phyloP scores from a whole-genome alignment of 2,888 invertebrate species.

The Belgica antarctica region DNA sequence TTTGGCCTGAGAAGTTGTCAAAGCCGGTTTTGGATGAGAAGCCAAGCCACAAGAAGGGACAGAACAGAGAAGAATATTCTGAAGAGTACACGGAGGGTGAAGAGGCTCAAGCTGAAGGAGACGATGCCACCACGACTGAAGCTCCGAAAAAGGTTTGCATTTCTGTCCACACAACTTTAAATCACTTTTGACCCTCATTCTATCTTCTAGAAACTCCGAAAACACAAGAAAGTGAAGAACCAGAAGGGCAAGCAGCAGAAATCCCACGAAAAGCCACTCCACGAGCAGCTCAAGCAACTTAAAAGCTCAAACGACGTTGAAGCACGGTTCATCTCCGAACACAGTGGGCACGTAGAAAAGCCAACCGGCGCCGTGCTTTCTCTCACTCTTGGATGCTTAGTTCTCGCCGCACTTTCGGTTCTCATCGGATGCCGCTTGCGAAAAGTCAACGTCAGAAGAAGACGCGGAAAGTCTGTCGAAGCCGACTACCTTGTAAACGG shows the following conservation, averaged over 20 bases:
- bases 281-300: constrained; percentile 46
- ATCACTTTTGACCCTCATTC: too few relatives aligned
- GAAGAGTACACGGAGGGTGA: constrained; percentile 45
- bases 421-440: constrained; percentile 80
- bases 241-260: constrained; percentile 45
- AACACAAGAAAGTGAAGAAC: constrained; percentile 46
- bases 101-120: constrained; percentile 48
- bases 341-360: constrained; percentile 65
- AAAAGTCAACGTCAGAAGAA: constrained; percentile 66
- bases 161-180: too few relatives aligned
- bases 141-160: constrained; percentile 50
- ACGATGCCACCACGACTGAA: constrained; percentile 50
- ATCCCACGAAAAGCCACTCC: constrained; percentile 45
- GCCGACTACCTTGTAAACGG: constrained; percentile 97
- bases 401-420: constrained; percentile 76
- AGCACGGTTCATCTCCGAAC: constrained; percentile 53
- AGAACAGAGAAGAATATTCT: constrained; percentile 31
- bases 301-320: constrained; percentile 44
- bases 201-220: constrained; percentile 44
- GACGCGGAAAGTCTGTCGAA: constrained; percentile 84
- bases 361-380: constrained; percentile 80
- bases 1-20: constrained; percentile 30
- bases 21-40: constrained; percentile 44
- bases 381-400: constrained; percentile 69
- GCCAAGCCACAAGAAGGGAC: constrained; percentile 43